Conservation (phyloP, 2,797 vertebrate genomes). For the Phylloscopus collybita region DNA sequence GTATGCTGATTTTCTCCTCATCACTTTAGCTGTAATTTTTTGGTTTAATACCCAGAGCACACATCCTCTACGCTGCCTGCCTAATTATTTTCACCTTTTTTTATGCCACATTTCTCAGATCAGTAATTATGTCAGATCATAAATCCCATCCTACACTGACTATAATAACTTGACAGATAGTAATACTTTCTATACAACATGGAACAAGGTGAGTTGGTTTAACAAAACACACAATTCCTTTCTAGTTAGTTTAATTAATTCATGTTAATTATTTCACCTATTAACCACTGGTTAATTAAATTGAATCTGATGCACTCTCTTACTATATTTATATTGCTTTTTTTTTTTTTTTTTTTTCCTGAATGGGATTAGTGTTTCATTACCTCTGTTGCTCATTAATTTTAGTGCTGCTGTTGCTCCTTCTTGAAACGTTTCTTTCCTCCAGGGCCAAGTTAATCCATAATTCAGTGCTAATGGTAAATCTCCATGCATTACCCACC, state of each 20-base stretch:
- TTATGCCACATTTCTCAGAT: not conserved
- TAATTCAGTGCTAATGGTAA: constrained; percentile 5
- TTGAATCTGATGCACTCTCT: not conserved
- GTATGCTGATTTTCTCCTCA: not conserved
- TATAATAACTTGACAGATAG: not conserved
- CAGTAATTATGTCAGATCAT: not conserved
- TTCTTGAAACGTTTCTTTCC: not conserved
- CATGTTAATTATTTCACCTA: constrained; percentile 24
- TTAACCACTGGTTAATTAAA: constrained; percentile 34
- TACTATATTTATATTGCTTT: not conserved
- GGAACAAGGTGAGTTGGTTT: not conserved
- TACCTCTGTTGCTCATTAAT: constrained; percentile 24
- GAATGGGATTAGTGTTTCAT: not conserved
- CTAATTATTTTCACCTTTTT: constrained; percentile 18
- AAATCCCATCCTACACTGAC: not conserved
- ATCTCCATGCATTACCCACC: not conserved
- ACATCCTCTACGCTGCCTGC: not conserved
- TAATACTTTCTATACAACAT: not conserved
- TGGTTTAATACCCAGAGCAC: not conserved
- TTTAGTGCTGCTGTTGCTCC: constrained; percentile 23
- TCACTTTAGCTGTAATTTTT: not conserved
- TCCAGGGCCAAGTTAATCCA: constrained; percentile 37
- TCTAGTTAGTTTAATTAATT: constrained; percentile 36
- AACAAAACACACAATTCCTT: not conserved
- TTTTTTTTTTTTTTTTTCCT: not conserved